Base-by-base conservation (phyloP, 2,113 vertebrate genomes). In the Pelecanus crispus region DNA sequence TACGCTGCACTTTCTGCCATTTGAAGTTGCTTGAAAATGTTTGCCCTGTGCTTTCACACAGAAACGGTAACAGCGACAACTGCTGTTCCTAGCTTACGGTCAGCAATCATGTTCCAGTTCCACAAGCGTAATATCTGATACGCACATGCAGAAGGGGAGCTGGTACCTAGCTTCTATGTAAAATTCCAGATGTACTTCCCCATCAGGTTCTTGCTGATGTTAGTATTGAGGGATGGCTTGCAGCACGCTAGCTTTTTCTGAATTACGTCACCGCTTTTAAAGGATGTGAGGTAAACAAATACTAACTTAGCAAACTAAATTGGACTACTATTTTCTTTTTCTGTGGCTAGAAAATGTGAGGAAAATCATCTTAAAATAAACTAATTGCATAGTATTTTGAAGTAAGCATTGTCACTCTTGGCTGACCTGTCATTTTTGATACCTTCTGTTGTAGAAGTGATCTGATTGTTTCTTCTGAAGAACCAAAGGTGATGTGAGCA, bases 371-470 rank as follows among this genome's bases (percentile, higher is more conserved):
- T 67, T 47, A 29, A 13, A 24, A 16, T 59, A 38, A 66, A 74
- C 58, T 12, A 55, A 32, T 62, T 47, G 31, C 19, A 2, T 34
- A 87, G 68, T 40, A 31, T 66, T 85, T 73, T 88, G 73, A 90
- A 52, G 17, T 84, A 66, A 77, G 80, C 34, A 8, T 78, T 55
- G 28, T 71, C 16, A 4, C 38, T 65, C 71, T 63, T 87, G 81
- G 47, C 79, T 98, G 93, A 98, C 74, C 63, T 97, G 36, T 92
- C 16, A 17, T 80, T 85, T 93, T 96, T 96, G 80, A 45, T 98
- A 16, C 94, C 31, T 97, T 98, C 83, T 94, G 32, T 97, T 97
- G 50, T 82, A 99, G 99, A 99, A 98, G 98, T 99, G 95, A 98
- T 99, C 97, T 99, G 98, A 99, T 75, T 49, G 71, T 93, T 93